Conservation (phyloP, 1,140 invertebrate species). For the Drosophila quadrilineata region DNA sequence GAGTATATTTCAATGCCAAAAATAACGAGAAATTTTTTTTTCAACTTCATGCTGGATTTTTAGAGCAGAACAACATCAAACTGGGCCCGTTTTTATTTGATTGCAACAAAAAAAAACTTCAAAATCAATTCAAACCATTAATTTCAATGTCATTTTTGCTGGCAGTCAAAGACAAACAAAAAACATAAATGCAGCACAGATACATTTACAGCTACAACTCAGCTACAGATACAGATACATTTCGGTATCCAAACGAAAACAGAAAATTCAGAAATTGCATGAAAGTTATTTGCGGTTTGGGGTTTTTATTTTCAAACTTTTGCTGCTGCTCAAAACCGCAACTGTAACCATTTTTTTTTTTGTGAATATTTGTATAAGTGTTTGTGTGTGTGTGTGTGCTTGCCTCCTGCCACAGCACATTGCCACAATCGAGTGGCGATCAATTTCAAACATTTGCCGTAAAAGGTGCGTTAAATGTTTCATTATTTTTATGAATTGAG, state of each 20-base stretch:
- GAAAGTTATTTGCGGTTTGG: conserved; percentile 61
- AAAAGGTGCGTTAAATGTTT: conserved; percentile 58
- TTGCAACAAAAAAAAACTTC: conserved; percentile 5
- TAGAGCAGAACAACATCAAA: no score
- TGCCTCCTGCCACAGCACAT: conserved; percentile 5
- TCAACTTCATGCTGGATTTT: no score
- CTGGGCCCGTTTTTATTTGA: no score
- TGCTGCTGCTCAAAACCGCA: conserved; percentile 53
- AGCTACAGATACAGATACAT: conserved; percentile 32
- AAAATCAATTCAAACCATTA: conserved; percentile 19
- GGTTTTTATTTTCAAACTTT: conserved; percentile 18
- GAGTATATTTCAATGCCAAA: no score
- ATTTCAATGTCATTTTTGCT: conserved; percentile 62
- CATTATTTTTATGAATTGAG: conserved; percentile 47
- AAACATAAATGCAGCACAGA: conserved; percentile 14
- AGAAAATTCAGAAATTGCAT: conserved; percentile 48
- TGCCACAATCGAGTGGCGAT: background rate
- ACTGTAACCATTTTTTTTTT: conserved; percentile 34
- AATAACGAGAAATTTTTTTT: no score
- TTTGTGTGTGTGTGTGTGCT: background rate
- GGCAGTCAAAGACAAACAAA: conserved; percentile 42
- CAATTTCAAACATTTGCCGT: conserved; percentile 39
- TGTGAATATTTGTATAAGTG: background rate
- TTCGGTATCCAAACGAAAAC: conserved; percentile 29
- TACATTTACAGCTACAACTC: conserved; percentile 28